Evolutionary conservation across 2,113 vertebrate species (phyloP).

Genomic region (Prionailurus viverrinus): DNA sequence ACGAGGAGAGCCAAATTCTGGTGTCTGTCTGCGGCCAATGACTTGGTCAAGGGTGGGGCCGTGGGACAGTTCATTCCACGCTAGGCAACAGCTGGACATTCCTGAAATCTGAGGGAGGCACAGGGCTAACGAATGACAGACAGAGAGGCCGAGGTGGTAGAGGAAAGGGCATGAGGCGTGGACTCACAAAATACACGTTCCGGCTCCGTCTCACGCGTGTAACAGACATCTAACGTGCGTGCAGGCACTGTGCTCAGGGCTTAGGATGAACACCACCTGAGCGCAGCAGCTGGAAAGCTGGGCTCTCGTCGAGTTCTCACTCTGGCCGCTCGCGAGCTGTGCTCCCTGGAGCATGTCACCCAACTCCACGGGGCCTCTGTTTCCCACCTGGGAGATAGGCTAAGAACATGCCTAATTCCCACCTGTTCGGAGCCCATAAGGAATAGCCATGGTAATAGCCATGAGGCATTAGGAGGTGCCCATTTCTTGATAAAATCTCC

Average conservation of each 20-base stretch:
- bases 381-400: neutral
- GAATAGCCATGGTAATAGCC: neutral
- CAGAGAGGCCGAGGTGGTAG: neutral
- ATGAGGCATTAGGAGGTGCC: fast-evolving
- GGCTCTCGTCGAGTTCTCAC: fast-evolving
- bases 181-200: neutral
- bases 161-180: neutral
- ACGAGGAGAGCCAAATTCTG: neutral
- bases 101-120: neutral
- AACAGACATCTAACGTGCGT: fast-evolving
- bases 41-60: neutral
- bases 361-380: neutral
- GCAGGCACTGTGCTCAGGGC: fast-evolving
- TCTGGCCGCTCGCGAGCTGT: neutral
- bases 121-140: slow-evolving; percentile 26
- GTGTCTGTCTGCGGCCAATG: neutral
- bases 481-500: neutral
- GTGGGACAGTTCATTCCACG: neutral
- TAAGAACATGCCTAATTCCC: neutral
- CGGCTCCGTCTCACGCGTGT: fast-evolving
- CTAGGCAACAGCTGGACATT: slow-evolving; percentile 61
- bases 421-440: neutral
- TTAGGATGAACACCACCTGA: fast-evolving
- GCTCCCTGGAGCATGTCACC: neutral
- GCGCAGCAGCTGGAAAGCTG: fast-evolving